Conservation (phyloP, 2,888 invertebrate species). For the Stenodera caucasica region DNA sequence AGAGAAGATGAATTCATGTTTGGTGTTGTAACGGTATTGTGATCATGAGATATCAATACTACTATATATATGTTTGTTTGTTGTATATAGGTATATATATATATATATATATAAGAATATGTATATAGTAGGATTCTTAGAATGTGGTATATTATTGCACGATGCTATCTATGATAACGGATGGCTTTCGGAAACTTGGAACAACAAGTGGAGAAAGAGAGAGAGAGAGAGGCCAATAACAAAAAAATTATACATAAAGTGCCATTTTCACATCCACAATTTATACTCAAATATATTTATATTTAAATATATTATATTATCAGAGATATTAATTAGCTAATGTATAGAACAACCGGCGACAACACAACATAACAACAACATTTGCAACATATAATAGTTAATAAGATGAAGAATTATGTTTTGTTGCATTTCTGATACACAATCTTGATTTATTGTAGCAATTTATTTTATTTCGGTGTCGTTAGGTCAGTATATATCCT, state of each 20-base stretch:
- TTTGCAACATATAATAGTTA: slow-evolving; percentile 1
- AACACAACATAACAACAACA: not conserved
- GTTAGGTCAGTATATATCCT: slow-evolving; percentile 2
- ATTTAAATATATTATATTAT: not conserved
- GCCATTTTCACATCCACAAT: slow-evolving; percentile 2
- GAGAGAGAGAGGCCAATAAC: too few species aligned
- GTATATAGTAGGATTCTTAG: slow-evolving; percentile 35
- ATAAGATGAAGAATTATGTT: slow-evolving; percentile 12
- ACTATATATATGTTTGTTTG: slow-evolving; percentile 23
- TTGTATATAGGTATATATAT: slow-evolving; percentile 8
- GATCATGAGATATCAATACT: slow-evolving; percentile 46
- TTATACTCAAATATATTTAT: not conserved
- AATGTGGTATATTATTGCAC: slow-evolving; percentile 44
- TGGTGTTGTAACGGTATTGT: slow-evolving; percentile 44
- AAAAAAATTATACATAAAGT: too few species aligned
- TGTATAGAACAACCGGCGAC: not conserved
- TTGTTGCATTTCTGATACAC: slow-evolving; percentile 11
- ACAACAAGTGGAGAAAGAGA: slow-evolving; percentile 15
- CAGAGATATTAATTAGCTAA: not conserved
- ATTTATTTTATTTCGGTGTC: slow-evolving; percentile 18
- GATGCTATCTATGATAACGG: slow-evolving; percentile 48
- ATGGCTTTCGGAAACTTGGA: slow-evolving; percentile 45
- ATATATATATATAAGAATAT: slow-evolving; percentile 24
- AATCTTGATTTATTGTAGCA: slow-evolving; percentile 22
- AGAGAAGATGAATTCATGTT: slow-evolving; percentile 43